Percentiles rank a stretch among this genome's conserved stretches.
phyloP scores from a whole-genome alignment of 2,888 invertebrate genomes.

The Drosophila incognita region DNA sequence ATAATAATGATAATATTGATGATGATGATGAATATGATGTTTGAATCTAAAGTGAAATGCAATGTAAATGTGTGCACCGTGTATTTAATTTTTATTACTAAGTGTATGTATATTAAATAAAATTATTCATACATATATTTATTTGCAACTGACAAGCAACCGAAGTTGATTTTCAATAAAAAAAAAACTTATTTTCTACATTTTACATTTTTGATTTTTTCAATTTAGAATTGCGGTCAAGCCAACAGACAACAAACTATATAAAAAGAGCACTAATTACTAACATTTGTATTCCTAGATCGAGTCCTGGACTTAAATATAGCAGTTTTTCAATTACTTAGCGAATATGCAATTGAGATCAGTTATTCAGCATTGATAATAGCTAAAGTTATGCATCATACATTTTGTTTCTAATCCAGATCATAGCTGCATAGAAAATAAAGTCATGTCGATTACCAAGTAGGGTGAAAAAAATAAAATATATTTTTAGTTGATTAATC shows the following conservation, averaged over 20 bases:
- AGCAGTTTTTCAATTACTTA: conserved; percentile 21
- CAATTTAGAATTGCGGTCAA: conserved; percentile 25
- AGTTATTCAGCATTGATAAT: conserved; percentile 1
- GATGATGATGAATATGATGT: conserved; percentile 22
- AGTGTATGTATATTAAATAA: conserved; percentile 71
- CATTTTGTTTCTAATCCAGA: not conserved
- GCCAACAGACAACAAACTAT: conserved; percentile 21
- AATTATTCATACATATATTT: conserved; percentile 60
- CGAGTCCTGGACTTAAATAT: conserved; percentile 4
- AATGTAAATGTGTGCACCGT: conserved; percentile 77
- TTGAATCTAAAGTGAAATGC: conserved; percentile 66
- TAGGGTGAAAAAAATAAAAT: not conserved
- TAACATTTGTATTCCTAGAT: conserved; percentile 12
- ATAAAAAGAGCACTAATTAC: conserved; percentile 16
- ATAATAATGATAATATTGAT: conserved; percentile 26
- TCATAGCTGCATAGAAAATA: conserved; percentile 1
- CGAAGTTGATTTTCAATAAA: conserved; percentile 35
- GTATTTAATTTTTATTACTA: conserved; percentile 70
- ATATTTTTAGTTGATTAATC: conserved; percentile 8
- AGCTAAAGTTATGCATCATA: conserved; percentile 4
- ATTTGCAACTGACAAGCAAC: conserved; percentile 46
- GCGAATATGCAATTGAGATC: conserved; percentile 7
- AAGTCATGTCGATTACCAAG: not conserved
- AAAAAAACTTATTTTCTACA: conserved; percentile 47
- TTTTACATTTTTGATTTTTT: conserved; percentile 19